Evolutionary conservation across 30 jellyfish, hydroid and myxozoan species (phyloP).

Genomic region (Aurelia aurita complex sp. Pacific): DNA sequence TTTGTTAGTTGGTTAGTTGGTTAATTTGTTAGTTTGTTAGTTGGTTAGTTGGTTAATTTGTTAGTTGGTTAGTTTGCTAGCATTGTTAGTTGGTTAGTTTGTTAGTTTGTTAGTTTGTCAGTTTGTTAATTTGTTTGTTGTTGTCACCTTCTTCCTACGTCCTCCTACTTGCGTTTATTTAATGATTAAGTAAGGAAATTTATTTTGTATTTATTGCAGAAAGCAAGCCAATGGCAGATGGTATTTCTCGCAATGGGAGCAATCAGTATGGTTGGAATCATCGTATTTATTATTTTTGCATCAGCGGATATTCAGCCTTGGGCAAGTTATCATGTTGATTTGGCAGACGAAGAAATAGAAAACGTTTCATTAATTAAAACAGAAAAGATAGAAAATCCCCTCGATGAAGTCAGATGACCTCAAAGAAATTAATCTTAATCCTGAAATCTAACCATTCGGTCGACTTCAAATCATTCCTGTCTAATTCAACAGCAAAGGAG

Average conservation of each 20-base stretch:
- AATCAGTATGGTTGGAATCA: constrained; percentile 77
- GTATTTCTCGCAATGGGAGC: constrained; percentile 84
- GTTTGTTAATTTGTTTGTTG: too few relatives aligned
- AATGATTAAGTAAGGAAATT: not conserved
- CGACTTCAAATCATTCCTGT: too few relatives aligned
- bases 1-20: too few relatives aligned
- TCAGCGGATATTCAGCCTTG: constrained; percentile 93
- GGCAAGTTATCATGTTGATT: constrained; percentile 70
- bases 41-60: too few relatives aligned
- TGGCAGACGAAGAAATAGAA: constrained; percentile 69
- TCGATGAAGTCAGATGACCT: constrained; percentile 45
- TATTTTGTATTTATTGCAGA: constrained; percentile 29
- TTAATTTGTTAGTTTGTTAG: too few relatives aligned
- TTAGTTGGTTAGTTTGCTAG: too few relatives aligned
- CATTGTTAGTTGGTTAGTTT: too few relatives aligned
- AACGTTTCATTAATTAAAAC: constrained; percentile 13
- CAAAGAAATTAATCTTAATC: too few relatives aligned
- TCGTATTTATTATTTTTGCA: constrained; percentile 67
- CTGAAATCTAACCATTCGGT: too few relatives aligned
- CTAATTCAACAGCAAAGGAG: too few relatives aligned
- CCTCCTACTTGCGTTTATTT: not conserved
- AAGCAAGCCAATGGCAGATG: constrained; percentile 79
- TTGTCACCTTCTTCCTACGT: too few relatives aligned
- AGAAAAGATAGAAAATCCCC: constrained; percentile 31
- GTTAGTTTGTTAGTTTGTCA: too few relatives aligned